Conservation (phyloP, 1,140 invertebrate species). For the Rhizoglyphus robini region DNA sequence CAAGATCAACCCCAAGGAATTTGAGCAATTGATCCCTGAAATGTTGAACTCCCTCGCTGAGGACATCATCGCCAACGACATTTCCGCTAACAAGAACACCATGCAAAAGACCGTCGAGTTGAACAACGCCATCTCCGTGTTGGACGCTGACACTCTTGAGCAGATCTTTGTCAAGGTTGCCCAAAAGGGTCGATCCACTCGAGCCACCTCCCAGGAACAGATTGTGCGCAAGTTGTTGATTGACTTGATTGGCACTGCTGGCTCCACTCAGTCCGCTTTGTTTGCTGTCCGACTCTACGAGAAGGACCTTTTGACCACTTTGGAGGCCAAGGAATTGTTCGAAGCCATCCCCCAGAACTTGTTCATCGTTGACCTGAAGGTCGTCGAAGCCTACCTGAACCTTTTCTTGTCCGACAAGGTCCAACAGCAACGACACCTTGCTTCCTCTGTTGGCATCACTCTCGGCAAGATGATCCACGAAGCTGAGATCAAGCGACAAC, state of each 20-base stretch:
- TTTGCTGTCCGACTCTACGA: slow-evolving; percentile 18
- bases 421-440: slow-evolving; percentile 14
- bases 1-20: slow-evolving; percentile 7
- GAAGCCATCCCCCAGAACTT: slow-evolving; percentile 25
- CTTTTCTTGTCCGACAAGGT: slow-evolving; percentile 1
- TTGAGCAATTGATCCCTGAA: background rate
- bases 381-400: slow-evolving; percentile 20
- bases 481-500: background rate
- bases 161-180: slow-evolving; percentile 12
- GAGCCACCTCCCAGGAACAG: slow-evolving; percentile 17
- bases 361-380: slow-evolving; percentile 12
- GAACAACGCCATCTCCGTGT: slow-evolving; percentile 15
- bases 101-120: slow-evolving; percentile 20
- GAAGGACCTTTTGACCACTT: slow-evolving; percentile 12
- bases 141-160: background rate
- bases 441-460: slow-evolving; percentile 16
- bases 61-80: slow-evolving; percentile 21
- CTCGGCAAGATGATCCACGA: slow-evolving; percentile 21
- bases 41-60: slow-evolving; percentile 11
- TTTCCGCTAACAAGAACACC: slow-evolving; percentile 17
- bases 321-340: slow-evolving; percentile 23
- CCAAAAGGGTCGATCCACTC: background rate
- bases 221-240: slow-evolving; percentile 20
- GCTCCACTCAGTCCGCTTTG: slow-evolving; percentile 13
- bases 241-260: slow-evolving; percentile 19